These are phyloP conservation scores for Bettongia penicillata DNA, from an alignment of 2,113 vertebrate genomes.

Conservation along the genomic window DNA sequence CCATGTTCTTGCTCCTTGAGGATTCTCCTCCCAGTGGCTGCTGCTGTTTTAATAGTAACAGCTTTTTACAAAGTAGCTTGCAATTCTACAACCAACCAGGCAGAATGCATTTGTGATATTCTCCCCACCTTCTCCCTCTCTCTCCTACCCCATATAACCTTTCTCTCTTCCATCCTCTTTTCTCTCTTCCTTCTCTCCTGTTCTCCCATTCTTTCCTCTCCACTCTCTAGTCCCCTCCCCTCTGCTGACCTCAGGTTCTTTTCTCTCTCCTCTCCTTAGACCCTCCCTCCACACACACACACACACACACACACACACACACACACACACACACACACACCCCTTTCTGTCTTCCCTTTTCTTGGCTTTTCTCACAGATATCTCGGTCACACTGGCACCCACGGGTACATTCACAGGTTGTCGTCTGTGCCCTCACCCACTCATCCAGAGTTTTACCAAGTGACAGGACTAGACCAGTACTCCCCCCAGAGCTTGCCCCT, in stretches of 20 bases:
- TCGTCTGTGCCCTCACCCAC: neutral
- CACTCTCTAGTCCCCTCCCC: neutral
- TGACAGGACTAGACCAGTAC: neutral
- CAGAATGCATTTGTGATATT: neutral
- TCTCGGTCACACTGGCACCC: neutral
- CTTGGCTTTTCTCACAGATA: neutral
- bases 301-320: neutral
- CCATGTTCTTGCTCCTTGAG: neutral
- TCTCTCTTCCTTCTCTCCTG: neutral
- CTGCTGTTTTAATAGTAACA: neutral
- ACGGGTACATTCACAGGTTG: neutral
- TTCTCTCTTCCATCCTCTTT: neutral
- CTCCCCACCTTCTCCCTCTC: neutral
- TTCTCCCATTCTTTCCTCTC: neutral
- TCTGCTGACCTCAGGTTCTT: neutral
- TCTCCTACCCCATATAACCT: too few species aligned
- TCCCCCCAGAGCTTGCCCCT: neutral
- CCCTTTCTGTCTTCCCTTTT: neutral
- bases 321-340: neutral
- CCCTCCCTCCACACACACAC: neutral
- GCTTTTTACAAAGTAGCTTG: constrained; percentile 43
- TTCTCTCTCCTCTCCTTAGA: neutral
- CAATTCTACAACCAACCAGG: neutral
- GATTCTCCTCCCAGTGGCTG: constrained; percentile 7
- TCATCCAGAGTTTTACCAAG: neutral